phyloP scores from a whole-genome alignment of 2,888 invertebrate species.

The Fissipunctia ypsillon region DNA sequence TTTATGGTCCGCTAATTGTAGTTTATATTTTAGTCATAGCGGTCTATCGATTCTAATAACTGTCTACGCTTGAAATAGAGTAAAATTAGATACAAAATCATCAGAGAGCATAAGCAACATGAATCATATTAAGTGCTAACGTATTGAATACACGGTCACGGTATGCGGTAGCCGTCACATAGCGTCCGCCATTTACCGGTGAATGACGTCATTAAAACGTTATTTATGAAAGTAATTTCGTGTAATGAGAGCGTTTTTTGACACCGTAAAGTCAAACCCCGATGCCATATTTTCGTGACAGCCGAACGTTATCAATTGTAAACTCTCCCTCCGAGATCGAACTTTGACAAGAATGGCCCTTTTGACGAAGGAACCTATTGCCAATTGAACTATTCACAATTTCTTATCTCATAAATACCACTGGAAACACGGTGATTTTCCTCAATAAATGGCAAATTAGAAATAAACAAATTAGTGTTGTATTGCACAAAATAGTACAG shows the following conservation, averaged over 20 bases:
- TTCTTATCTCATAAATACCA: background rate
- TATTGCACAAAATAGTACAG: background rate
- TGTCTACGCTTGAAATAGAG: background rate
- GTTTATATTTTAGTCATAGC: background rate
- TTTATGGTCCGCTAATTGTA: conserved; percentile 14
- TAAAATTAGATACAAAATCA: conserved; percentile 1
- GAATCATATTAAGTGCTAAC: background rate
- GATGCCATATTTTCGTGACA: background rate
- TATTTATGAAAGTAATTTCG: background rate
- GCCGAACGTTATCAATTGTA: background rate
- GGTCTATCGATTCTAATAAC: conserved; percentile 2
- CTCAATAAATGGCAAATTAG: background rate
- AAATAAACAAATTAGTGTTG: conserved; percentile 5
- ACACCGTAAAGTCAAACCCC: background rate
- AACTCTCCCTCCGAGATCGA: background rate
- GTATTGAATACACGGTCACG: background rate
- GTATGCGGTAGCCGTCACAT: background rate
- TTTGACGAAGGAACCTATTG: background rate
- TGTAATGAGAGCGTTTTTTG: background rate
- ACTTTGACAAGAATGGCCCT: conserved; percentile 2
- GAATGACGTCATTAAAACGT: background rate
- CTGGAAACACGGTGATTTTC: background rate
- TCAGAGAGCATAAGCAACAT: background rate
- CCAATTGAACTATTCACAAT: background rate
- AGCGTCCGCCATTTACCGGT: background rate